These are phyloP conservation scores for Limnephilus marmoratus DNA, from an alignment of 2,888 invertebrate species.

Conservation along the genomic window DNA sequence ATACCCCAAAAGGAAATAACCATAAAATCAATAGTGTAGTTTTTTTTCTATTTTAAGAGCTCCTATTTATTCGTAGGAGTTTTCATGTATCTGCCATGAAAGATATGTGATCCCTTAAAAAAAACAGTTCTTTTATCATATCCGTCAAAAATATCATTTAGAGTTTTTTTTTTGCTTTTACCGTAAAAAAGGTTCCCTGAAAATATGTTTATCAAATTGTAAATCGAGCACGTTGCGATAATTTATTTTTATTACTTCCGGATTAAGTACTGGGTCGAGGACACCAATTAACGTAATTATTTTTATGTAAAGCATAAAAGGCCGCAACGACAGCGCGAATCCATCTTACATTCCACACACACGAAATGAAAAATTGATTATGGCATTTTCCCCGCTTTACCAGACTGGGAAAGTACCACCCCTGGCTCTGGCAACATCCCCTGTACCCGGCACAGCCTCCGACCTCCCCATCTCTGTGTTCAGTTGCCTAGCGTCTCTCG, in stretches of 20 bases:
- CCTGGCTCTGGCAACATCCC: conserved; percentile 18
- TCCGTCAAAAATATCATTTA: not conserved
- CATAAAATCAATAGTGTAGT: not conserved
- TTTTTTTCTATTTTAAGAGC: not conserved
- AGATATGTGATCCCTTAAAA: not conserved
- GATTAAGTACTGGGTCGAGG: not conserved
- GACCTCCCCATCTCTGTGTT: conserved; percentile 48
- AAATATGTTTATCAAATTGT: too few relatives aligned
- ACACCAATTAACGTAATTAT: conserved; percentile 3
- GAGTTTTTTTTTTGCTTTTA: too few relatives aligned
- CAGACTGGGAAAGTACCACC: conserved; percentile 27
- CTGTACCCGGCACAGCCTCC: conserved; percentile 12
- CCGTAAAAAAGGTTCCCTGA: too few relatives aligned
- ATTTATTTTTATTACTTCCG: not conserved
- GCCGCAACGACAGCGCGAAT: not conserved
- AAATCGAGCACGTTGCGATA: not conserved
- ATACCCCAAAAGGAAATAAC: too few relatives aligned
- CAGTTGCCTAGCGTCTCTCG: conserved; percentile 60
- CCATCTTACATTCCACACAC: conserved; percentile 13
- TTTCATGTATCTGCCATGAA: not conserved
- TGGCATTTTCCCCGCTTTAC: conserved; percentile 48
- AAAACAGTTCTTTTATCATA: not conserved
- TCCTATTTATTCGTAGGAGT: not conserved
- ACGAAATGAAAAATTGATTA: conserved; percentile 47
- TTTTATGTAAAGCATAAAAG: conserved; percentile 2